These are phyloP conservation scores for Beris morrisii DNA, from an alignment of 2,888 invertebrate species.

Conservation along the genomic window DNA sequence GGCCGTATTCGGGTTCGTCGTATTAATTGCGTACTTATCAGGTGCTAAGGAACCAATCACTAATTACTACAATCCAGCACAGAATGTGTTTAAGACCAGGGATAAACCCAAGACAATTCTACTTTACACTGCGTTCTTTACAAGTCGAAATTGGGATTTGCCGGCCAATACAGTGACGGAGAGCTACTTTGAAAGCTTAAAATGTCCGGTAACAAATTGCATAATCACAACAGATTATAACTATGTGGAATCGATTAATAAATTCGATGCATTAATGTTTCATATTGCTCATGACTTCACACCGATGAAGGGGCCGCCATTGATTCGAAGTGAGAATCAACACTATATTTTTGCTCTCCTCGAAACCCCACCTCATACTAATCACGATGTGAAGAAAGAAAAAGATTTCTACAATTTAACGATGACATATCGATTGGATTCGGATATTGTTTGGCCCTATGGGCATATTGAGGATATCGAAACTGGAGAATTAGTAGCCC, in stretches of 20 bases:
- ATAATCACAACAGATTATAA: constrained; percentile 54
- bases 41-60: too few relatives aligned
- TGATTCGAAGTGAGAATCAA: constrained; percentile 52
- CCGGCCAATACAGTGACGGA: background rate
- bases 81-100: too few relatives aligned
- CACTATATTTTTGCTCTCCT: constrained; percentile 59
- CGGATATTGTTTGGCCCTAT: constrained; percentile 59
- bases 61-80: too few relatives aligned
- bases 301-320: constrained; percentile 52
- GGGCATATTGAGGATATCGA: constrained; percentile 47
- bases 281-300: constrained; percentile 56
- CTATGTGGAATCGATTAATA: constrained; percentile 47
- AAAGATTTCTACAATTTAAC: constrained; percentile 61
- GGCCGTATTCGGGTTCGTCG: too few relatives aligned
- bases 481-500: constrained; percentile 47
- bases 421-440: constrained; percentile 61
- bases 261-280: constrained; percentile 61
- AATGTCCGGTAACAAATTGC: constrained; percentile 56
- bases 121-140: constrained; percentile 52
- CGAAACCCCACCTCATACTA: constrained; percentile 56
- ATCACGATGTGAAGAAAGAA: constrained; percentile 49
- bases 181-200: constrained; percentile 35
- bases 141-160: constrained; percentile 47
- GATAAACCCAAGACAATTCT: constrained; percentile 44
- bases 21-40: too few relatives aligned